These are phyloP conservation scores for Beris morrisii DNA, from an alignment of 2,888 invertebrate genomes.

Conservation along the genomic window DNA sequence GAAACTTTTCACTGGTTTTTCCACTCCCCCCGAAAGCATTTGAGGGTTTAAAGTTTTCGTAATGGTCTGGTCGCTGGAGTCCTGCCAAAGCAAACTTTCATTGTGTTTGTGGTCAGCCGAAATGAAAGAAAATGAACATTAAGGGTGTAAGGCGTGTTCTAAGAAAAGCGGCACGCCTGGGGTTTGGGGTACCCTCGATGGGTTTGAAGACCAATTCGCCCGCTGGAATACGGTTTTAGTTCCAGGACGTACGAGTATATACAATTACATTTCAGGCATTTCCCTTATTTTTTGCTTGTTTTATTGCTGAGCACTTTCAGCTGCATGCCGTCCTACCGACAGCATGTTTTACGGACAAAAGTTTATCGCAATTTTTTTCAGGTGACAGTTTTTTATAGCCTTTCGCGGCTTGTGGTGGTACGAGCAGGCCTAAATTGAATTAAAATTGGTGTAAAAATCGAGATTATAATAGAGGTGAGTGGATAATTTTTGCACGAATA, in stretches of 20 bases:
- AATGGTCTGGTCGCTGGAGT: too few relatives aligned
- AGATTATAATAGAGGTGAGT: neutral
- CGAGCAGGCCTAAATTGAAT: neutral
- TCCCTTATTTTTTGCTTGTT: constrained; percentile 4
- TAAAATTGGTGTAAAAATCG: neutral
- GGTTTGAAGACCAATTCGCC: neutral
- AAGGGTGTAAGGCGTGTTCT: too few relatives aligned
- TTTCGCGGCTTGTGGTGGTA: neutral
- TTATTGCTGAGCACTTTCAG: neutral
- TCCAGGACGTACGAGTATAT: constrained; percentile 6
- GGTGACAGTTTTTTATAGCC: neutral
- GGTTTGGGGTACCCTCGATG: too few relatives aligned
- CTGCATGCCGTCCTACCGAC: neutral
- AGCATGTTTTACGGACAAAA: constrained; percentile 7
- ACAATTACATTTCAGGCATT: constrained; percentile 10
- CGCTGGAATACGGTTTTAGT: neutral
- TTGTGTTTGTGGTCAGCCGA: too few relatives aligned
- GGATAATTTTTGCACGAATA: neutral
- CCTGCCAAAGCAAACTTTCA: too few relatives aligned
- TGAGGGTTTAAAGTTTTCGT: too few relatives aligned
- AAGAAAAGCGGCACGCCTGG: too few relatives aligned
- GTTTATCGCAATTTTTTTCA: constrained; percentile 14
- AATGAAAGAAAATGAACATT: too few relatives aligned
- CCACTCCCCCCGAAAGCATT: too few relatives aligned
- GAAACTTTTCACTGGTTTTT: too few relatives aligned